phyloP scores from a whole-genome alignment of 1,140 invertebrate genomes.

The Linepithema humile region DNA sequence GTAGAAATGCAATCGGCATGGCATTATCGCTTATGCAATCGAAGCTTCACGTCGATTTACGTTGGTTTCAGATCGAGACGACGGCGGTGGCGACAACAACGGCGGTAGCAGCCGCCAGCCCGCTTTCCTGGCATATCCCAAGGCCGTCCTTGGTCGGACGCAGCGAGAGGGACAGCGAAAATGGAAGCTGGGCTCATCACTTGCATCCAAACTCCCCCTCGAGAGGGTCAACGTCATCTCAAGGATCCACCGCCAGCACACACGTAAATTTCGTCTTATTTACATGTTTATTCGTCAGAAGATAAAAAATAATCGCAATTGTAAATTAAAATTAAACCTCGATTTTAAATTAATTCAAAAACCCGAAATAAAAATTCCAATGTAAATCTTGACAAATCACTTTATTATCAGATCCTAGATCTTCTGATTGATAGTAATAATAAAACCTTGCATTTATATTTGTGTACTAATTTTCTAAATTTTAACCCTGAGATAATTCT shows the following conservation, averaged over 20 bases:
- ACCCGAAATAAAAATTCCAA: not conserved
- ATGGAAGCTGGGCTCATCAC: constrained; percentile 80
- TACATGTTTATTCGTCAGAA: not conserved
- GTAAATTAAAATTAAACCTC: not conserved
- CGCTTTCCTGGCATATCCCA: constrained; percentile 90
- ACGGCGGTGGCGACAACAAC: constrained; percentile 70
- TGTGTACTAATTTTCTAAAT: not conserved
- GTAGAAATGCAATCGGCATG: constrained; percentile 63
- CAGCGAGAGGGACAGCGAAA: constrained; percentile 81
- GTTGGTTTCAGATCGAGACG: constrained; percentile 85
- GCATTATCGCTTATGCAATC: constrained; percentile 75
- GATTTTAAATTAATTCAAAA: not conserved
- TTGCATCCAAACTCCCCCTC: constrained; percentile 81
- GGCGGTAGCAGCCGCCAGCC: constrained; percentile 67
- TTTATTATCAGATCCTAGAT: not conserved
- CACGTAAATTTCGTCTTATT: constrained; percentile 86
- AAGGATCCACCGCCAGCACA: constrained; percentile 90
- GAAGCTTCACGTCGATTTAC: constrained; percentile 73
- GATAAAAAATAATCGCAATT: not conserved
- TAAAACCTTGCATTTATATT: not conserved
- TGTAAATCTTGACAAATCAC: not conserved
- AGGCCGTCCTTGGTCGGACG: constrained; percentile 88
- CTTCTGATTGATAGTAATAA: not conserved
- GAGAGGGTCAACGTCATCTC: constrained; percentile 89
- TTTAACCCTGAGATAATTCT: not conserved